Conservation (phyloP, 1,140 invertebrate genomes). For the Planococcus citri region DNA sequence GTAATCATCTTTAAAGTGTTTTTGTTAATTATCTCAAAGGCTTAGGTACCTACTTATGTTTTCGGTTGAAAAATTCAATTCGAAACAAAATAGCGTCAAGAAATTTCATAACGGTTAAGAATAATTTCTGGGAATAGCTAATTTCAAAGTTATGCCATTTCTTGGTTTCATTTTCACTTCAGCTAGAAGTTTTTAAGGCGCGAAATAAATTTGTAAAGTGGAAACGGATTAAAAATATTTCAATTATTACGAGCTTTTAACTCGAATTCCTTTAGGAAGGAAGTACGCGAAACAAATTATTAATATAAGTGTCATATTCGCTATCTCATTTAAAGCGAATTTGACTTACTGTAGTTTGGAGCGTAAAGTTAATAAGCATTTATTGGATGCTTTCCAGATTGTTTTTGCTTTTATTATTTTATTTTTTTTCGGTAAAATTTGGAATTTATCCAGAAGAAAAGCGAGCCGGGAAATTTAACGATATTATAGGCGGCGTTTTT, state of each 20-base stretch:
- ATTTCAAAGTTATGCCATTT: no score
- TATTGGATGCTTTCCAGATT: not conserved
- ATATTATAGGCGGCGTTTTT: not conserved
- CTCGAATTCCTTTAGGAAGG: not conserved
- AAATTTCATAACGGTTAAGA: no score
- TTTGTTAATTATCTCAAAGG: no score
- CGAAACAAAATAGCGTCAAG: no score
- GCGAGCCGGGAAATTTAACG: not conserved
- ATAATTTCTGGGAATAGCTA: no score
- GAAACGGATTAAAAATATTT: not conserved
- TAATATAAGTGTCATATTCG: not conserved
- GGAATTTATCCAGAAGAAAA: not conserved
- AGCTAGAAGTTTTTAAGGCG: not conserved
- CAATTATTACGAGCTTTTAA: not conserved
- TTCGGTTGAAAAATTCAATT: no score
- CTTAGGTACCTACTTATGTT: no score
- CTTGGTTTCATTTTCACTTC: not conserved
- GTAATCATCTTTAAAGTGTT: no score
- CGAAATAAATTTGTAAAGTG: not conserved
- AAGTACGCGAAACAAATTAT: not conserved
- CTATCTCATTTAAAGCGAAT: conserved; percentile 3
- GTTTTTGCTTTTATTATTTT: not conserved
- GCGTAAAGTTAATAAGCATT: not conserved
- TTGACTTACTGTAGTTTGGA: not conserved
- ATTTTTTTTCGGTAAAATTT: not conserved